Evolutionary conservation across 2,797 vertebrate genomes (phyloP).

Genomic region (Pseudomugil gertrudae): DNA sequence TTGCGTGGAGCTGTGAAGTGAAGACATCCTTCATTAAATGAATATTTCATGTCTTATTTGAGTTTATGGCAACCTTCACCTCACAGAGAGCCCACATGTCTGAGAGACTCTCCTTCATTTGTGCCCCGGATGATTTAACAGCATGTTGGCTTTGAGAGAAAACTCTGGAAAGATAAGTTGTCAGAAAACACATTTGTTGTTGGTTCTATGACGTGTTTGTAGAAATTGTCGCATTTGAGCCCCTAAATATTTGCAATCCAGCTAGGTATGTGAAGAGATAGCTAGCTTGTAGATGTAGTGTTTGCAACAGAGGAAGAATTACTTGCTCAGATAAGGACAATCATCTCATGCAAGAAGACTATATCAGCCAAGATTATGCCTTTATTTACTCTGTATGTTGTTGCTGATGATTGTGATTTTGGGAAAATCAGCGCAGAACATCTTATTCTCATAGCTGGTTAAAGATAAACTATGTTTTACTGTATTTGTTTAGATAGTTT

Average conservation of each 20-base stretch:
- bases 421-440: slow-evolving; percentile 1
- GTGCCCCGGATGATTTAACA: slow-evolving; percentile 44
- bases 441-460: neutral
- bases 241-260: slow-evolving; percentile 6
- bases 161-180: slow-evolving; percentile 59
- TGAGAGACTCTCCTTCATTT: slow-evolving; percentile 34
- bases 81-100: slow-evolving; percentile 25
- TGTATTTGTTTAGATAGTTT: slow-evolving; percentile 34
- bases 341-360: neutral
- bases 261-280: slow-evolving; percentile 12
- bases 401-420: neutral
- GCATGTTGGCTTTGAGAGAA: slow-evolving; percentile 38
- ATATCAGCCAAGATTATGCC: neutral
- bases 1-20: slow-evolving; percentile 18
- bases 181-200: slow-evolving; percentile 41
- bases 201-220: slow-evolving; percentile 33
- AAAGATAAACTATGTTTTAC: neutral
- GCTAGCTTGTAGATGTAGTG: slow-evolving; percentile 20
- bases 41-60: slow-evolving; percentile 39
- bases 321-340: too few relatives aligned
- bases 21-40: slow-evolving; percentile 40
- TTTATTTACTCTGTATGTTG: neutral
- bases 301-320: neutral
- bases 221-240: slow-evolving; percentile 13
- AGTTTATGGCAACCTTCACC: slow-evolving; percentile 49